Evolutionary conservation across 1,140 invertebrate species (phyloP).

Genomic region (Spodoptera frugiperda): DNA sequence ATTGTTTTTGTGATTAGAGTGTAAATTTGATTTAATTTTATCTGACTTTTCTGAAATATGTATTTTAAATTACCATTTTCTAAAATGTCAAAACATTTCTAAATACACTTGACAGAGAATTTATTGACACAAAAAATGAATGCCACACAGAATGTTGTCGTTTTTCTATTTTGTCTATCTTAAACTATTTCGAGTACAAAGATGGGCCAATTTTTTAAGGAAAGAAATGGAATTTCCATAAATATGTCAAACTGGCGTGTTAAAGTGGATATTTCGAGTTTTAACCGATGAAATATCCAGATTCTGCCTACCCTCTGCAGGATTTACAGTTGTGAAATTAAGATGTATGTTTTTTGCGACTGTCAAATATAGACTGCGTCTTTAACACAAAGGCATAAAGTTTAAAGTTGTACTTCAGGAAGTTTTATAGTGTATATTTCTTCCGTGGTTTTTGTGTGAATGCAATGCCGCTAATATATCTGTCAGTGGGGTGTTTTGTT

Average conservation of each 20-base stretch:
- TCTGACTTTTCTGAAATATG: background rate
- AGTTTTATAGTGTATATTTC: conserved; percentile 21
- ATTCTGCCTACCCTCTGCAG: conserved; percentile 37
- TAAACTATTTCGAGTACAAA: conserved; percentile 15
- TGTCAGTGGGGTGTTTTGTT: conserved; percentile 80
- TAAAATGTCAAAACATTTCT: conserved; percentile 7
- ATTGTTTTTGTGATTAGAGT: no score
- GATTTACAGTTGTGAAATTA: conserved; percentile 43
- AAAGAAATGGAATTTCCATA: conserved; percentile 44
- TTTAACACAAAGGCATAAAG: conserved; percentile 22
- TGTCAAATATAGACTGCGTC: background rate
- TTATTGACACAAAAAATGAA: background rate
- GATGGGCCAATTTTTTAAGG: conserved; percentile 18
- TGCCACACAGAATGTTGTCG: conserved; percentile 2
- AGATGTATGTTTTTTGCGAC: conserved; percentile 36
- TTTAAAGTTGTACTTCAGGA: conserved; percentile 43
- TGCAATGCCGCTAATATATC: conserved; percentile 76
- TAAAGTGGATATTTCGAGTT: conserved; percentile 46
- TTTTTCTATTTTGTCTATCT: background rate
- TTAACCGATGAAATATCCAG: conserved; percentile 43
- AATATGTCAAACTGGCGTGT: conserved; percentile 46
- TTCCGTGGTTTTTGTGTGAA: conserved; percentile 61
- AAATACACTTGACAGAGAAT: conserved; percentile 4
- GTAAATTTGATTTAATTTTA: no score
- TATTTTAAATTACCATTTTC: background rate